Evolutionary conservation across 2,113 vertebrate genomes (phyloP).

Genomic region (Corvus moneduloides): DNA sequence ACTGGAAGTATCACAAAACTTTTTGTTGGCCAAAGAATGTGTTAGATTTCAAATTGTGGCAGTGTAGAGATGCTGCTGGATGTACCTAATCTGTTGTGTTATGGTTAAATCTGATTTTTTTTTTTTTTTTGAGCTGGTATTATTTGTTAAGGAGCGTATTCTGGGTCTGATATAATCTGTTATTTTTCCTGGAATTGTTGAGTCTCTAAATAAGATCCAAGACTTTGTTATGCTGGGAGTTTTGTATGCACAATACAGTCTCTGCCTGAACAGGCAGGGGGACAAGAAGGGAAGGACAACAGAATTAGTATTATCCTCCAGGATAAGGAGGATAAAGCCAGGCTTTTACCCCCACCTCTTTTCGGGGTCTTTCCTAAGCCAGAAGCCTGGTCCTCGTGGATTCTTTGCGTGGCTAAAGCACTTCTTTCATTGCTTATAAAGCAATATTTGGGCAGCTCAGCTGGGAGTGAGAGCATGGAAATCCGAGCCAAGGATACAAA

Average conservation of each 20-base stretch:
- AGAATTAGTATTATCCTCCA: background rate
- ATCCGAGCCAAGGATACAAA: background rate
- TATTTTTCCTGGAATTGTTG: constrained; percentile 52
- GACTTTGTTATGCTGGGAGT: background rate
- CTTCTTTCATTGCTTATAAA: background rate
- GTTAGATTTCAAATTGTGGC: background rate
- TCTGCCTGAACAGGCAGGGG: background rate
- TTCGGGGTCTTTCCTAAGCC: background rate
- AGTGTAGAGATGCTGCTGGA: background rate
- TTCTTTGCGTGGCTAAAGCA: background rate
- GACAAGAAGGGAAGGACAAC: background rate
- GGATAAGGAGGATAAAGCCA: background rate
- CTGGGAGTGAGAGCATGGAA: constrained; percentile 2
- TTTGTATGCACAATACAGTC: background rate
- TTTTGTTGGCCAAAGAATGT: background rate
- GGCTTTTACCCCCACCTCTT: background rate
- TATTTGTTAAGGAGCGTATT: constrained; percentile 25
- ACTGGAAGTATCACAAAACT: background rate
- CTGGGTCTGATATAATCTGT: constrained; percentile 38
- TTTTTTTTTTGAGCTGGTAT: background rate
- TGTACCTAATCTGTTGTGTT: background rate
- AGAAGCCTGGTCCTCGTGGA: background rate
- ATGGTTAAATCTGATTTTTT: background rate
- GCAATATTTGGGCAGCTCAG: background rate
- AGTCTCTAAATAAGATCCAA: background rate